Evolutionary conservation across 2,113 vertebrate species (phyloP), one percentile per base, ranked within the genome.

Genomic region (Xiphophorus maculatus): DNA sequence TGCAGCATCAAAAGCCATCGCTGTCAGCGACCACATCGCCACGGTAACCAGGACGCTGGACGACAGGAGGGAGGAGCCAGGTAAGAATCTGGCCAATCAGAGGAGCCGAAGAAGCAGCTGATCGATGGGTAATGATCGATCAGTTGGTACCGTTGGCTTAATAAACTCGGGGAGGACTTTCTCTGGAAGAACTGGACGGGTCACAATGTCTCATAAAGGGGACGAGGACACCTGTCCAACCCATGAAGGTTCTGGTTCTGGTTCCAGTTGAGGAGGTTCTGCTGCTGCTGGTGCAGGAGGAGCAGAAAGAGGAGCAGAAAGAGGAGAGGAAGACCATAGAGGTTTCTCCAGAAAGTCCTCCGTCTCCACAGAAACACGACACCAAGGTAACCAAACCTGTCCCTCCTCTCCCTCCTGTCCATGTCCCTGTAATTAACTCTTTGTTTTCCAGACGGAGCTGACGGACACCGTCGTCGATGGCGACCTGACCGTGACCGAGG

Each of bases 21-120:
- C 97, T 71, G 92, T 96, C 88, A 97, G 97, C 92, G 97, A 99
- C 93, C 95, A 98, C 94, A 97, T 98, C 91, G 96, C 96, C 90
- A 96, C 94, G 27, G 95, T 96, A 84, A 97, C 96, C 2, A 97
- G 95, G 82, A 96, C 95, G 83, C 92, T 89, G 1, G 96, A 97
- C 73, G 96, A 98, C 78, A 96, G 94, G 80, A 93, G 72, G 25
- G 87, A 71, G 0, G 90, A 91, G 44, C 94, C 90, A 27, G 95
- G 84, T 85, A 82, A 17, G 15, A 67, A 69, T 48, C n/a, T 33
- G 54, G 11, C 64, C 70, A 74, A 35, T 54, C 61, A 60, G 12
- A 70, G 5, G 30, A 58, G 8, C 15, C 1, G 6, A 6, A 22
- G 29, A 10, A 25, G 19, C 33, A 8, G 33, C 1, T 35, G 33